Base-by-base conservation (phyloP, 1,140 invertebrate genomes). In the Hypothenemus hampei region DNA sequence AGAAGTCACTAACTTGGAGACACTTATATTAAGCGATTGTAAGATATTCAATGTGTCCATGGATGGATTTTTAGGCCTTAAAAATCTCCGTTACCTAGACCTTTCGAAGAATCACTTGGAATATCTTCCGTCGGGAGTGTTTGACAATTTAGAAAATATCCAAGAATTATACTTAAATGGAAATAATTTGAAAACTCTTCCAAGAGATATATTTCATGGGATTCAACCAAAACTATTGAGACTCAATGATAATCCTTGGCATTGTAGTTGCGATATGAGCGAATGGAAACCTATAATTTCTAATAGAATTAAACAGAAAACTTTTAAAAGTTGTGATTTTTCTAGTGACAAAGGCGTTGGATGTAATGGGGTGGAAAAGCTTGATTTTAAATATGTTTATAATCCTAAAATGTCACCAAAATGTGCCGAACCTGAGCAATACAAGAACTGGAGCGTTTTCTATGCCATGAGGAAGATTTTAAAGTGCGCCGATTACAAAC, bases 201-300 rank as follows among this genome's bases (percentile, higher is more conserved):
- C 83, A 6, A 58, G 59, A 21, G 74, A 74, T 33, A 74, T 87
- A 52, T 84, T 85, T 50, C 66, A 68, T 40, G 73, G 66, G 49
- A 67, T 79, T 39, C 72, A 73, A 0, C 62, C 76, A 54, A 77
- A 77, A 69, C 66, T 83, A 29, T 74, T 79, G 3, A 71, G 81
- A 44, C 62, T 83, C 33, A 79, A 81, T 59, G 73, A 75, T 6
- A 87, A 87, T 73, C 82, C 81, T 7, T 85, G 83, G 84, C 75
- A 85, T 53, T 87, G 84, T 61, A 77, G 75, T 26, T 87, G 84
- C 62, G 69, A 74, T 1, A 83, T 86, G 81, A 66, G 61, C 40
- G 73, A 74, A 29, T 85, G 83, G 83, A 76, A 81, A 62, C 75
- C 78, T 31, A 69, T 71, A 21, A 58, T 77, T 13, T 73, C 74